These are phyloP conservation scores for Conus betulinus DNA, from an alignment of 1,140 invertebrate genomes.

Conservation along the genomic window DNA sequence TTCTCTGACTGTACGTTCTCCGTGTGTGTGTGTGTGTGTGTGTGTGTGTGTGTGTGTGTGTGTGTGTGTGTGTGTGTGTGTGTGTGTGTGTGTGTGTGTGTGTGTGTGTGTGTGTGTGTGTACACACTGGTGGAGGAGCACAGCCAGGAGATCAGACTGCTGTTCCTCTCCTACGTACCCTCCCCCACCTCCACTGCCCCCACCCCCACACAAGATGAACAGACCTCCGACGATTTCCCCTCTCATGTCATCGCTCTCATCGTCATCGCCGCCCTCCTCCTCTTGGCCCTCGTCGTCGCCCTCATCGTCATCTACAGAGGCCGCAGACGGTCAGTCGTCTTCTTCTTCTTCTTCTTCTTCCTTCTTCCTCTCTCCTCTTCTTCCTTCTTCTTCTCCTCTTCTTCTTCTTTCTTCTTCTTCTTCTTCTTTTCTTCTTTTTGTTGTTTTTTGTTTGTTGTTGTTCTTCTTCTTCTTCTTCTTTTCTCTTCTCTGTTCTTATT, in stretches of 20 bases:
- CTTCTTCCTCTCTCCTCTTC: too few species aligned
- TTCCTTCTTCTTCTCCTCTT: too few species aligned
- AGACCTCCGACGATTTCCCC: not conserved
- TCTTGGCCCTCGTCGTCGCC: not conserved
- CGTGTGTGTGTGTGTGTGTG: too few species aligned
- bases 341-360: too few species aligned
- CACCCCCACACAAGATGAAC: not conserved
- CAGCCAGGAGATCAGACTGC: not conserved
- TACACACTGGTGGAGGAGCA: not conserved
- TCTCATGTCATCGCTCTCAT: slow-evolving; percentile 16
- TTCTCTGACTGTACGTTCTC: too few species aligned
- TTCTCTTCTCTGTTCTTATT: too few species aligned
- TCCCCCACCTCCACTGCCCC: not conserved
- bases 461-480: too few species aligned
- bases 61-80: not conserved
- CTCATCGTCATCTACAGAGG: not conserved
- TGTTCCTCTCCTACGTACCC: not conserved
- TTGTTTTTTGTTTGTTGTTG: too few species aligned
- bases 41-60: too few species aligned
- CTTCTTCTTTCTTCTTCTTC: too few species aligned
- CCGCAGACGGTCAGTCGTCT: not conserved
- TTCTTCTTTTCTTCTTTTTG: too few species aligned
- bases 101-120: slow-evolving; percentile 4
- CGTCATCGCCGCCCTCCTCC: not conserved
- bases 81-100: slow-evolving; percentile 6